phyloP scores from a whole-genome alignment of 2,888 invertebrate species.

The Philereme transversata region DNA sequence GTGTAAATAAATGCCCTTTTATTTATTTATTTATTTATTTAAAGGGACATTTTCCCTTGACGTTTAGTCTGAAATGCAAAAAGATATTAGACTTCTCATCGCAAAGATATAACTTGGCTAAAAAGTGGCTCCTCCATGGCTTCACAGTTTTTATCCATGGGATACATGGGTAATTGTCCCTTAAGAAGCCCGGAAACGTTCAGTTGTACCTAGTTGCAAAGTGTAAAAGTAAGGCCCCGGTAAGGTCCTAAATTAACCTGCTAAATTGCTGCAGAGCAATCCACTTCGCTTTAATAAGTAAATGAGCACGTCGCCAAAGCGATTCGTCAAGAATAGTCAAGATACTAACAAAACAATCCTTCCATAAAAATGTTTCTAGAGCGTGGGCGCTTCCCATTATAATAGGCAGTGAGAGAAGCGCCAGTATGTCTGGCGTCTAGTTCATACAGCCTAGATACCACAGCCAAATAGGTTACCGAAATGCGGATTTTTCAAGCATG shows the following conservation, averaged over 20 bases:
- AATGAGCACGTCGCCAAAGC: conserved; percentile 32
- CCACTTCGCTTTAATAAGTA: conserved; percentile 13
- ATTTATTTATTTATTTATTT: no score
- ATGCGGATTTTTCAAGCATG: conserved; percentile 16
- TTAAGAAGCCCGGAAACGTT: no score
- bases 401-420: conserved; percentile 52
- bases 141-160: no score
- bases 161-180: no score
- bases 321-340: conserved; percentile 31
- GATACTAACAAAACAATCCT: conserved; percentile 21
- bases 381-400: conserved; percentile 46
- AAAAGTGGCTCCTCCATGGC: no score
- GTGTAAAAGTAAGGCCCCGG: no score
- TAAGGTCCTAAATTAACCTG: no score
- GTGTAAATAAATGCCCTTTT: no score
- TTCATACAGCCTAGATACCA: conserved; percentile 50
- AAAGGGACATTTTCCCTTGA: background rate
- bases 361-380: conserved; percentile 36
- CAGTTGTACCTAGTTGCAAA: no score
- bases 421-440: conserved; percentile 75
- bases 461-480: conserved; percentile 57
- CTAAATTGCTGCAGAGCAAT: conserved; percentile 23
- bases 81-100: background rate
- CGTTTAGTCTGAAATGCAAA: background rate
- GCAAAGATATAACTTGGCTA: background rate